Evolutionary conservation across 37 sponge, comb jelly and placozoan species (phyloP).

Genomic region (Geodia barretti): DNA sequence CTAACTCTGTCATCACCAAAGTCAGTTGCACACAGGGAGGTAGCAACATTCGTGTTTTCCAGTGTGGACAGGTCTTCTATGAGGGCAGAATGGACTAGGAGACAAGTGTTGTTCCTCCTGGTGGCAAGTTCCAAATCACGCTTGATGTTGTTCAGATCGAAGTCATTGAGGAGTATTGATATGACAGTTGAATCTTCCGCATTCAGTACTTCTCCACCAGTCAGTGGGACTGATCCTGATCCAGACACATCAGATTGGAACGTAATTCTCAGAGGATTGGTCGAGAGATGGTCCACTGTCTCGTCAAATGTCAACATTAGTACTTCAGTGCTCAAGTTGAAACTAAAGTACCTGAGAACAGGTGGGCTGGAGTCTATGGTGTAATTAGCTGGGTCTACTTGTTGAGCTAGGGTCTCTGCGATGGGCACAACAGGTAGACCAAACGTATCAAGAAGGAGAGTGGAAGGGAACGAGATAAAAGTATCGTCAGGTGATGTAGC

Average conservation of each 20-base stretch:
- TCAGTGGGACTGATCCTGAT: conserved; percentile 16
- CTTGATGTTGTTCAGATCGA: conserved; percentile 70
- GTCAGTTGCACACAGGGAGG: conserved; percentile 16
- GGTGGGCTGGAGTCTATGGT: conserved; percentile 64
- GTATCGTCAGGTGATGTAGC: conserved; percentile 58
- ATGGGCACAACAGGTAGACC: conserved; percentile 43
- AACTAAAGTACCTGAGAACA: conserved; percentile 40
- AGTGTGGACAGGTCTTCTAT: conserved; percentile 51
- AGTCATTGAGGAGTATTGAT: conserved; percentile 26
- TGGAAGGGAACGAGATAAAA: conserved; percentile 45
- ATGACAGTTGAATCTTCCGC: conserved; percentile 59
- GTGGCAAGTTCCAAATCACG: conserved; percentile 57
- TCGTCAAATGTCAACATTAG: conserved; percentile 87
- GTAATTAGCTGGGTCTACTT: background rate
- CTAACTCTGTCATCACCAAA: conserved; percentile 57
- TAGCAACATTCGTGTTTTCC: background rate
- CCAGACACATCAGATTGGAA: conserved; percentile 44
- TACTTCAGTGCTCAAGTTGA: conserved; percentile 78
- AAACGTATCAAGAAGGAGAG: conserved; percentile 54
- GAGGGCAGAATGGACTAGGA: conserved; percentile 21
- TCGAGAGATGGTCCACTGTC: conserved; percentile 60
- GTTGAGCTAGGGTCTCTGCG: background rate
- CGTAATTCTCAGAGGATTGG: conserved; percentile 18
- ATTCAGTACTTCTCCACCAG: conserved; percentile 14
- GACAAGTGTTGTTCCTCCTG: conserved; percentile 70